These are phyloP conservation scores for Elysia crispata DNA, from an alignment of 2,888 invertebrate species.

Conservation along the genomic window DNA sequence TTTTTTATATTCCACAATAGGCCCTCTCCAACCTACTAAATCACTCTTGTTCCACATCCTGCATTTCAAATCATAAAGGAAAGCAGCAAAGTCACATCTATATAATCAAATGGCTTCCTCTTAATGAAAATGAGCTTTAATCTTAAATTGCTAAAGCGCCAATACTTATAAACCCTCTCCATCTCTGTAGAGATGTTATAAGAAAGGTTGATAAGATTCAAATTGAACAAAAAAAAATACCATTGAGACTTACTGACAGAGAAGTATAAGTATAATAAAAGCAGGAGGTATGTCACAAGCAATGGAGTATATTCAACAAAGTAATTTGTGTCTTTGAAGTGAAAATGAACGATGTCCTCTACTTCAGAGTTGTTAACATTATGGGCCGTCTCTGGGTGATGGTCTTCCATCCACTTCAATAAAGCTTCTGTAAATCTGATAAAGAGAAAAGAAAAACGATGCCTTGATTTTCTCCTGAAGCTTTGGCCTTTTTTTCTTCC, in stretches of 20 bases:
- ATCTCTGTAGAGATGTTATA: no score
- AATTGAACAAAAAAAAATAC: not conserved
- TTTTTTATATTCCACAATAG: no score
- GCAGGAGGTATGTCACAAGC: conserved; percentile 87
- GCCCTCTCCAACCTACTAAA: no score
- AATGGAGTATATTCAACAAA: conserved; percentile 83
- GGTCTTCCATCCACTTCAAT: conserved; percentile 70
- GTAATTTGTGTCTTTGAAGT: conserved; percentile 86
- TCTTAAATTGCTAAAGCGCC: no score
- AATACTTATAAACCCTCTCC: no score
- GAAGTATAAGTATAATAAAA: conserved; percentile 96
- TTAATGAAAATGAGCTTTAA: no score
- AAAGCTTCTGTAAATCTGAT: conserved; percentile 87
- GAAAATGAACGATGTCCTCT: conserved; percentile 82
- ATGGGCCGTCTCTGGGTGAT: conserved; percentile 64
- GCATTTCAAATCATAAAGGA: no score
- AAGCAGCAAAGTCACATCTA: no score
- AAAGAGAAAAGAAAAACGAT: conserved; percentile 57
- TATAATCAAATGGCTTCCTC: no score
- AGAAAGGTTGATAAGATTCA: not conserved
- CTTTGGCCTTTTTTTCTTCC: no score
- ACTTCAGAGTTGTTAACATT: conserved; percentile 66
- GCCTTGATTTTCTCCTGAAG: no score
- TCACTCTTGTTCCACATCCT: no score
- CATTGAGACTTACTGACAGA: conserved; percentile 81